Percentiles rank a stretch among this genome's conserved stretches.
phyloP scores from a whole-genome alignment of 2,113 vertebrate species.

The Sorex fumeus region DNA sequence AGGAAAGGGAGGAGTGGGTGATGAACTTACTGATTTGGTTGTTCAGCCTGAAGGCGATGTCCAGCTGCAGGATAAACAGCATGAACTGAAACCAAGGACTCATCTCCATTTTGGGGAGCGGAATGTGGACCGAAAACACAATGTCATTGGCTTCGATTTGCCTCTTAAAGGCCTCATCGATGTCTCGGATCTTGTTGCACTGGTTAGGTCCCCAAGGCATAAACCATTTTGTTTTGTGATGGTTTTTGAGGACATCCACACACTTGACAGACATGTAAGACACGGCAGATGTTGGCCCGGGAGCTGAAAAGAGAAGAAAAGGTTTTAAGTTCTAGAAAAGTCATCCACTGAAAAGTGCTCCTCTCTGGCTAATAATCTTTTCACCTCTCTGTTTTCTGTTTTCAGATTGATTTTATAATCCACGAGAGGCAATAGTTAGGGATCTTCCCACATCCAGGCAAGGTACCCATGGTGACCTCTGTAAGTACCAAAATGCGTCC shows the following conservation, averaged over 20 bases:
- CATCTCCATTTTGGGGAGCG: slow-evolving; percentile 95
- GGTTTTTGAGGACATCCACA: slow-evolving; percentile 92
- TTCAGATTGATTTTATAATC: neutral
- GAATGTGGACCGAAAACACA: slow-evolving; percentile 96
- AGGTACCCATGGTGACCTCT: neutral
- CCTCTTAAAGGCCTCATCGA: slow-evolving; percentile 94
- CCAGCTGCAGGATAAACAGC: slow-evolving; percentile 96
- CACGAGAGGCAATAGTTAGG: neutral
- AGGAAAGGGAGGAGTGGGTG: no score
- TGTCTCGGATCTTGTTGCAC: slow-evolving; percentile 94
- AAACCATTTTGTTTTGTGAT: slow-evolving; percentile 93
- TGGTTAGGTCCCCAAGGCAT: slow-evolving; percentile 95
- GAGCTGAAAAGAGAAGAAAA: slow-evolving; percentile 89
- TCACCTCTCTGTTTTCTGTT: neutral
- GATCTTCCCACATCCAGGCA: neutral
- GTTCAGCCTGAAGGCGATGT: slow-evolving; percentile 96
- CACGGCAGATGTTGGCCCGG: slow-evolving; percentile 93
- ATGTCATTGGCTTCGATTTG: slow-evolving; percentile 97
- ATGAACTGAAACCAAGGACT: slow-evolving; percentile 99
- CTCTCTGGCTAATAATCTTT: neutral
- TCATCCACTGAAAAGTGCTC: neutral
- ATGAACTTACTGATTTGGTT: slow-evolving; percentile 95
- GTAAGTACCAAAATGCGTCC: neutral
- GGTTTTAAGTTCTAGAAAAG: slow-evolving; percentile 63
- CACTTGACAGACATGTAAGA: slow-evolving; percentile 94